These are phyloP conservation scores for Chiloscyllium punctatum DNA, from an alignment of 2,797 vertebrate genomes.

Conservation along the genomic window DNA sequence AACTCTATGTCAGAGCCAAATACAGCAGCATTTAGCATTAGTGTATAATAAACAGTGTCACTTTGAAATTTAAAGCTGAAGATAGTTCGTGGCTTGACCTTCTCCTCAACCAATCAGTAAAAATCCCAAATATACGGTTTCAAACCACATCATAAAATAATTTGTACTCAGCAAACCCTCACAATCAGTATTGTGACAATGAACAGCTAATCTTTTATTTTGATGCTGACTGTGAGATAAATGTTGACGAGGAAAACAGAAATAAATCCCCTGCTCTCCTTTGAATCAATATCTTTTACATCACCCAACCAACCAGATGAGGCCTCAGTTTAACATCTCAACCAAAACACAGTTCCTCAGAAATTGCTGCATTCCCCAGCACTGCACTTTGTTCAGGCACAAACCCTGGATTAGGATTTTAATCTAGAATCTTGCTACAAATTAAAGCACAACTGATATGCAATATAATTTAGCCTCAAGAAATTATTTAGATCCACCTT, in stretches of 20 bases:
- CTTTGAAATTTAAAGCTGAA: no score
- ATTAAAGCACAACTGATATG: not conserved
- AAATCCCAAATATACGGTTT: no score
- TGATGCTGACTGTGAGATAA: not conserved
- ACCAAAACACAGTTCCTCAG: not conserved
- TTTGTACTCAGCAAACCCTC: no score
- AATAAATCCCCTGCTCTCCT: not conserved
- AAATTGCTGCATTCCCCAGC: not conserved
- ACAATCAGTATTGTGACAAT: no score
- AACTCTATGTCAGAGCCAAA: no score
- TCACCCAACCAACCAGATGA: not conserved
- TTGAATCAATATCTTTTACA: not conserved
- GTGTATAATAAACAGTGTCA: no score
- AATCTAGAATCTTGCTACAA: not conserved
- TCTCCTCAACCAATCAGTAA: no score
- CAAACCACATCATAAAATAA: no score
- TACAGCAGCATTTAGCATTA: no score
- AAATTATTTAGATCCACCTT: not conserved
- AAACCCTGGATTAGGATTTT: not conserved
- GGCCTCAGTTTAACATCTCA: not conserved
- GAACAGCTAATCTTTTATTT: not conserved
- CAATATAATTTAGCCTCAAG: not conserved
- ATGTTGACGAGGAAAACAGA: not conserved
- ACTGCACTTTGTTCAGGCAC: not conserved
- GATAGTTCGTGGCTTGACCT: no score